Conservation (phyloP, 2,113 vertebrate species). For the Lanius ludovicianus region DNA sequence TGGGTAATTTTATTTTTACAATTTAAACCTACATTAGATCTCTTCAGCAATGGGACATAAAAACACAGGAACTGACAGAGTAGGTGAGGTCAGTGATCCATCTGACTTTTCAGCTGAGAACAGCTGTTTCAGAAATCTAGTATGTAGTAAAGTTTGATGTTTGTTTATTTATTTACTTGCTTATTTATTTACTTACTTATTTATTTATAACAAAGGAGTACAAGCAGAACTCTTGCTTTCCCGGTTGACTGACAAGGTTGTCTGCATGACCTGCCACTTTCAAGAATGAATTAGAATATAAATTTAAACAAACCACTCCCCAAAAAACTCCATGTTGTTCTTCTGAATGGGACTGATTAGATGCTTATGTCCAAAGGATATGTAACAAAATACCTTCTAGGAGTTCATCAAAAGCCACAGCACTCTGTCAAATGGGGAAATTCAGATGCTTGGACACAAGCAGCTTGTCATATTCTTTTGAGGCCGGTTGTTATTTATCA, state of each 20-base stretch:
- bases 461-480: not conserved
- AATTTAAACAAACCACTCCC: rapidly evolving
- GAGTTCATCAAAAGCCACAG: not conserved
- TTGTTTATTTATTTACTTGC: not conserved
- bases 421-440: not conserved
- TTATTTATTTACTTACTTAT: no score
- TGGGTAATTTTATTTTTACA: not conserved
- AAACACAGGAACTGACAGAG: not conserved
- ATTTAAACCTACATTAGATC: not conserved
- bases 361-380: not conserved
- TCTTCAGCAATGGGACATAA: not conserved
- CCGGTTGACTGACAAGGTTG: not conserved
- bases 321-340: not conserved
- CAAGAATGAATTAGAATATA: not conserved
- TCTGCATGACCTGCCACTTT: not conserved
- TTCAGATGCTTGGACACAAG: not conserved
- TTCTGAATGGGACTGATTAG: not conserved
- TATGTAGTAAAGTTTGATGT: not conserved
- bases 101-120: not conserved
- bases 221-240: not conserved
- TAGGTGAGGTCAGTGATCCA: not conserved
- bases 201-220: not conserved
- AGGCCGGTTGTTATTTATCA: not conserved
- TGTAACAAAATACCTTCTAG: not conserved
- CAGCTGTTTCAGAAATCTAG: not conserved